Conservation (phyloP, 2,797 vertebrate genomes). For the Selene dorsalis region DNA sequence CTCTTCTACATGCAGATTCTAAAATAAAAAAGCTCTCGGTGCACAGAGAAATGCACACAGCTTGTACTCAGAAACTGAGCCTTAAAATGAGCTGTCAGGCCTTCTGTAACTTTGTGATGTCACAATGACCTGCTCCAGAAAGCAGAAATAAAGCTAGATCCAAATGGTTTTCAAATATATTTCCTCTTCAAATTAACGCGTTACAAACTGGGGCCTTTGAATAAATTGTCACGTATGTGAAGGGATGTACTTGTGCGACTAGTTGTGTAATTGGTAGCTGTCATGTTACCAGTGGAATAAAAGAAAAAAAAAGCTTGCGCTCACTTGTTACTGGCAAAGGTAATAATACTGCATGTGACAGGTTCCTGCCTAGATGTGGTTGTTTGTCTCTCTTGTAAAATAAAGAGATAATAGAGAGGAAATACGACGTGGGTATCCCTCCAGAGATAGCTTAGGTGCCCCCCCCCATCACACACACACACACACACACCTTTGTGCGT, state of each 20-base stretch:
- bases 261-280: conserved; percentile 5
- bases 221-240: neutral
- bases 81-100: no score
- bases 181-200: no score
- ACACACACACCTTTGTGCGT: conserved; percentile 60
- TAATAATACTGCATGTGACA: neutral
- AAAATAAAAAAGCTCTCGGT: no score
- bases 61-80: no score
- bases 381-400: conserved; percentile 14
- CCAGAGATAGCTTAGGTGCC: conserved; percentile 38
- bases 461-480: conserved; percentile 31
- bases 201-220: no score
- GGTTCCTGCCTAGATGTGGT: neutral
- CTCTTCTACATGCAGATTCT: no score
- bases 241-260: neutral
- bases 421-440: conserved; percentile 57
- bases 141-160: no score
- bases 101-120: no score
- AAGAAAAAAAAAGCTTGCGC: neutral
- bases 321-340: neutral
- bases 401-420: neutral
- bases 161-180: no score
- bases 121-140: no score
- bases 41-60: no score
- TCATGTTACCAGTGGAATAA: neutral